Conservation (phyloP, 2,888 invertebrate species). For the Eupeodes luniger region DNA sequence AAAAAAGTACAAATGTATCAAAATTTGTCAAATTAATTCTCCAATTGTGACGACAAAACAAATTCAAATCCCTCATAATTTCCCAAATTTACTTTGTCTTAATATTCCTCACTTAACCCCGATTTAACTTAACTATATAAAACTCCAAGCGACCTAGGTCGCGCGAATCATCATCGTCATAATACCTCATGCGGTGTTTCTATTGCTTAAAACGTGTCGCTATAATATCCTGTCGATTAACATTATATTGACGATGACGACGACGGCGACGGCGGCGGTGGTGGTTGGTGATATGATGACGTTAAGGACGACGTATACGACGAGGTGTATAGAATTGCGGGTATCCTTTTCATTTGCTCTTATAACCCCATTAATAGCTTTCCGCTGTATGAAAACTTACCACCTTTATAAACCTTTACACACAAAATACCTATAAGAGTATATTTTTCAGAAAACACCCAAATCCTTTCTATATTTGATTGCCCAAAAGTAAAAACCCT, state of each 20-base stretch:
- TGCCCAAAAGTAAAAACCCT: slow-evolving; percentile 45
- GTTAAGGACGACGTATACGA: not conserved
- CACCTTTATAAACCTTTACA: too few relatives aligned
- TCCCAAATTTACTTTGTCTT: slow-evolving; percentile 29
- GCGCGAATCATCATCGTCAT: not conserved
- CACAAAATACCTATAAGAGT: not conserved
- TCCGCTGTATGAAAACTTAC: slow-evolving; percentile 52
- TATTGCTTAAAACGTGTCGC: slow-evolving; percentile 69
- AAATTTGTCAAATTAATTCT: slow-evolving; percentile 21
- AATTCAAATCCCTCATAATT: slow-evolving; percentile 5
- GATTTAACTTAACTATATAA: slow-evolving; percentile 45
- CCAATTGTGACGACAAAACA: too few relatives aligned
- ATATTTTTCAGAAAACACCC: slow-evolving; percentile 11
- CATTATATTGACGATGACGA: slow-evolving; percentile 63
- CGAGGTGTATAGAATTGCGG: not conserved
- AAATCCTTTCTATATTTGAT: slow-evolving; percentile 52
- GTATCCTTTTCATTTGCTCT: slow-evolving; percentile 76
- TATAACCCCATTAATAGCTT: slow-evolving; percentile 75
- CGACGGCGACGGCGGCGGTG: not conserved
- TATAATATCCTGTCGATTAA: slow-evolving; percentile 76
- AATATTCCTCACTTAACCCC: slow-evolving; percentile 52
- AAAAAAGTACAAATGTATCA: not conserved
- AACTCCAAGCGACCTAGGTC: not conserved
- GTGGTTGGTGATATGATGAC: not conserved
- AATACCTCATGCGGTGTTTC: slow-evolving; percentile 1